Base-by-base conservation (phyloP, 2,888 invertebrate genomes). In the Rotaria socialis region DNA sequence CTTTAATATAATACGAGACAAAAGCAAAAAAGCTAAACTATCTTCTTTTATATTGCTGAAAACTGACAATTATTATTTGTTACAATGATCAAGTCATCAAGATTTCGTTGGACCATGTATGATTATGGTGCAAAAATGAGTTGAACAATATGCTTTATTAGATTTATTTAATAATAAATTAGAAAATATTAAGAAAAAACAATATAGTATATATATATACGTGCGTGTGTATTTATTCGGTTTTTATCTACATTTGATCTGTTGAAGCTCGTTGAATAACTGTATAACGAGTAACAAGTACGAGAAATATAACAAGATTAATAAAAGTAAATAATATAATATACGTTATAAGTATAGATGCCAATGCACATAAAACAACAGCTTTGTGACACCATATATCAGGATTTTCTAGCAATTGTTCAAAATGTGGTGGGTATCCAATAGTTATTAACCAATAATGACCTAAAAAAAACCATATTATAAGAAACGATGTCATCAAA, bases 371-470 rank as follows among this genome's bases (percentile, higher is more conserved):
- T 47, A 80, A 14, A 47, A 47, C 43, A 47, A 80, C 80, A 0
- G 80, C 19, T 80, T 80, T 80, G 47, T 80, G 24, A 80, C 80
- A 80, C 80, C 80, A 80, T 35, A 24, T n/a, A 80, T 80, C 80
- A 3, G 80, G 80, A 24, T 24, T 24, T 80, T 80, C 47, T 80
- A 80, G 47, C 47, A 47, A 47, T 47, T 43, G 80, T 80, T 80
- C 80, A n/a, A 80, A 80, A 24, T 80, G 2, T 47, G 47, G 47
- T 80, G 80, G 80, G 47, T 47, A 80, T 41, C 43, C 80, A 14
- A 80, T 22, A 14, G 80, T 80, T 5, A 24, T 2, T 47, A 80
- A n/a, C 80, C 80, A 80, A 47, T 80, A 80, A 47, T 80, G 80
- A 1, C 80, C 80, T 8, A 80, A 47, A 19, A 80, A 80, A 47